phyloP scores from a whole-genome alignment of 2,113 vertebrate species.

The Proterorhinus semilunaris region DNA sequence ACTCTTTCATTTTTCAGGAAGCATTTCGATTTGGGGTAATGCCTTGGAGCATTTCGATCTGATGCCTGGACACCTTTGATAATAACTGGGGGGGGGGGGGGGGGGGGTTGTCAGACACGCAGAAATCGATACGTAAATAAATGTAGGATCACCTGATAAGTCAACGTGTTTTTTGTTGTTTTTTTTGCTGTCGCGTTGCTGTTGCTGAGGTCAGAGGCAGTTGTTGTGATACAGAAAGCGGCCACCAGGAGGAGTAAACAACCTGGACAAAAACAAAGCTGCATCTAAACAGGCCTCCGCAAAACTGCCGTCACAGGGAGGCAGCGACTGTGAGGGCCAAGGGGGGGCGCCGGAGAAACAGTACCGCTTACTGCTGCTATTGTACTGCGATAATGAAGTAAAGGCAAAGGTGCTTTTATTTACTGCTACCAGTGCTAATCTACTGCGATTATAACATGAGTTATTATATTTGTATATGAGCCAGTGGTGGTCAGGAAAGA shows the following conservation, averaged over 20 bases:
- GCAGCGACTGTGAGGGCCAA: slow-evolving; percentile 45
- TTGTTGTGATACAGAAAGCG: slow-evolving; percentile 75
- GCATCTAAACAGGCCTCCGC: slow-evolving; percentile 51
- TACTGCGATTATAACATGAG: too few relatives aligned
- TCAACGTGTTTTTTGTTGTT: not conserved
- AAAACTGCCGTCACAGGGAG: slow-evolving; percentile 31
- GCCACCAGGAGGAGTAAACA: slow-evolving; percentile 85
- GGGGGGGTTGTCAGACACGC: too few relatives aligned
- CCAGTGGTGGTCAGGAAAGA: too few relatives aligned
- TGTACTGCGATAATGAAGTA: not conserved
- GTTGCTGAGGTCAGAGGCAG: slow-evolving; percentile 33
- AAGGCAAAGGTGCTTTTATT: too few relatives aligned
- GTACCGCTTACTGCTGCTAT: not conserved
- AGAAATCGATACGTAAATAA: not conserved
- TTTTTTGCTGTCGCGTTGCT: too few relatives aligned
- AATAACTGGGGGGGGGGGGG: too few relatives aligned
- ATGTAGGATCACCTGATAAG: too few relatives aligned
- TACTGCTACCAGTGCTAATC: not conserved
- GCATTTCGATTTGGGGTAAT: too few relatives aligned
- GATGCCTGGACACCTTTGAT: too few relatives aligned
- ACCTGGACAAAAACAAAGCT: slow-evolving; percentile 71
- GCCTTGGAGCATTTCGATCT: too few relatives aligned
- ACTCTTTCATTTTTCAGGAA: too few relatives aligned
- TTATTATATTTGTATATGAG: too few relatives aligned
- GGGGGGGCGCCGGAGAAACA: slow-evolving; percentile 62